A percentile compares a stretch with the other conserved stretches of the same genome.
These are phyloP conservation scores for Orchesella cincta DNA, from an alignment of 1,140 invertebrate species.

Conservation along the genomic window DNA sequence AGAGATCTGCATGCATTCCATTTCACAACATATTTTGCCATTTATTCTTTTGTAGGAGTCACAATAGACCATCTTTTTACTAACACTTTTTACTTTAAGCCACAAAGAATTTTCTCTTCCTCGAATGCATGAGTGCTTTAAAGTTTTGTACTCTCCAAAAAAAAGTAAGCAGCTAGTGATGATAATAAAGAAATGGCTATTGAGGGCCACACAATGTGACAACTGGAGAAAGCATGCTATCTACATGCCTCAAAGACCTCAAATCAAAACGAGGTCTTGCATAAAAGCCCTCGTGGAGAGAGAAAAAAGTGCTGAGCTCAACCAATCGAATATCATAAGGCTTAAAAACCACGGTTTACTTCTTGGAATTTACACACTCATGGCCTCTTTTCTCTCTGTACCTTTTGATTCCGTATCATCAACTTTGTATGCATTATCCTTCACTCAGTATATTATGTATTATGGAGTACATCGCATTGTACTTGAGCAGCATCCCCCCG, in stretches of 20 bases:
- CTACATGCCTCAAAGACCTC: constrained; percentile 1
- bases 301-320: constrained; percentile 11
- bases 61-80: not conserved
- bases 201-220: not conserved
- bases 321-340: not conserved
- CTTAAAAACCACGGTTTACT: not conserved
- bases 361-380: not conserved
- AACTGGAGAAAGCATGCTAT: not conserved
- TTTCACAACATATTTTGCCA: not conserved
- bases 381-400: not conserved
- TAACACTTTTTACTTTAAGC: not conserved
- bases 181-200: not conserved
- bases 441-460: not conserved
- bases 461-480: too few species aligned
- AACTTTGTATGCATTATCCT: not conserved
- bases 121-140: constrained; percentile 6
- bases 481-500: not conserved
- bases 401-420: not conserved
- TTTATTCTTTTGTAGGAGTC: not conserved
- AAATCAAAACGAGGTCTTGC: constrained; percentile 8
- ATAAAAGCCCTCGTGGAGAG: not conserved
- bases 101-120: not conserved
- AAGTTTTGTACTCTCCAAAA: not conserved
- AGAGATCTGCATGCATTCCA: not conserved
- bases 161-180: not conserved